Evolutionary conservation across 2,888 invertebrate species (phyloP), one percentile per base, ranked within the genome.

Genomic region (Charanyca ferruginea): DNA sequence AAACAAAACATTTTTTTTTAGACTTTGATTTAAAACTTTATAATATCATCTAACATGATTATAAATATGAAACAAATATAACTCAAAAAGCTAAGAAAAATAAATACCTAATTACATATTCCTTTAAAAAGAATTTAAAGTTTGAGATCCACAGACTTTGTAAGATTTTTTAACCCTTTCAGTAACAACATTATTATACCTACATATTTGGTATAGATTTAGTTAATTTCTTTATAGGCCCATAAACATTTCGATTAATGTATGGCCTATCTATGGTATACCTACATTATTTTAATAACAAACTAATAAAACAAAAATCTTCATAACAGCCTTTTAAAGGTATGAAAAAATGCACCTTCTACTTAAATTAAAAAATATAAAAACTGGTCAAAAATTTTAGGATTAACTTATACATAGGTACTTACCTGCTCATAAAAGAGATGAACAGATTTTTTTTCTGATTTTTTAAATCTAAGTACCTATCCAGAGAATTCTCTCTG

Each of bases 111-210:
- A n/a, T 7, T 16, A 49, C 16, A 41, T 9, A 16, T 32, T 35
- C 23, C 23, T 20, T 8, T 44, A 44, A 54, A 62, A 54, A 44
- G 62, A 62, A 41, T 53, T 53, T 20, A 45, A 72, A 55, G 23
- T 45, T 55, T 72, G 54, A 70, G 55, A 71, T 72, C 52, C 45
- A 35, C 25, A 22, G 44, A 13, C 32, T 51, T 41, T 52, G 11
- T 11, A 35, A 38, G n/a, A 16, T 22, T 48, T 48, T 48, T 47
- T 42, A 13, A 38, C 5, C 3, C 18, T 28, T 28, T 1, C 2
- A 35, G 11, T 22, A 6, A 25, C 18, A n/a, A 6, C 11, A 35
- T 35, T n/a, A 38, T n/a, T 42, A 42, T 42, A 41, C n/a, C n/a
- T n/a, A n/a, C n/a, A n/a, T n/a, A n/a, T n/a, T n/a, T n/a, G n/a